A percentile compares a stretch with the other conserved stretches of the same genome.
These are phyloP conservation scores for Ostrea edulis DNA, from an alignment of 1,140 invertebrate genomes.

Conservation along the genomic window DNA sequence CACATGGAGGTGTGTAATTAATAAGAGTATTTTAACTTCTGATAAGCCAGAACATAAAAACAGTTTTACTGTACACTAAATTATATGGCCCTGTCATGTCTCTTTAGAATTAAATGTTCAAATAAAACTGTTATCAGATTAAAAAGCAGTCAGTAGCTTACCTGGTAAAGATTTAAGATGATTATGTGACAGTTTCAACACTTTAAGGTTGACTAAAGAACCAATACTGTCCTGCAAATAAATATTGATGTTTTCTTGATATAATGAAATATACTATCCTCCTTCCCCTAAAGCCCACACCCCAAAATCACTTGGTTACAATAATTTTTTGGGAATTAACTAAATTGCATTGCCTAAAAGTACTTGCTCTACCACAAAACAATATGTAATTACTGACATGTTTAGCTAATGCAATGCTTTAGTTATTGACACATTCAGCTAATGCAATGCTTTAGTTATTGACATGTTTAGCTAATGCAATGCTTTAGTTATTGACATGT, in stretches of 20 bases:
- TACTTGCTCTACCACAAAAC: no score
- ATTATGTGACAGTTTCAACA: constrained; percentile 61
- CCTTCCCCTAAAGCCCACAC: no score
- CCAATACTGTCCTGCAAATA: constrained; percentile 60
- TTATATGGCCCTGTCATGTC: no score
- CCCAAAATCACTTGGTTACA: no score
- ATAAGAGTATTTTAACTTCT: no score
- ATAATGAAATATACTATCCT: no score
- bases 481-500: not conserved
- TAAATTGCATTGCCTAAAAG: no score
- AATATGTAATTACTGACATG: no score
- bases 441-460: not conserved
- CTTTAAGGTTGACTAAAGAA: constrained; percentile 57
- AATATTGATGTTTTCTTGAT: not conserved
- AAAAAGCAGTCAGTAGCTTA: constrained; percentile 40
- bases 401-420: not conserved
- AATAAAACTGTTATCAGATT: not conserved
- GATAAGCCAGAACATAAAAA: no score
- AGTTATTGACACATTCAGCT: not conserved
- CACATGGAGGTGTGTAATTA: no score
- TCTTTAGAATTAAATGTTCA: not conserved
- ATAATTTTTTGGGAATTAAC: no score
- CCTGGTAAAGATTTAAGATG: constrained; percentile 58
- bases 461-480: not conserved
- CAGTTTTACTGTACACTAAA: no score